These are phyloP conservation scores for Aporophyla nigra DNA, from an alignment of 2,888 invertebrate genomes.

Conservation along the genomic window DNA sequence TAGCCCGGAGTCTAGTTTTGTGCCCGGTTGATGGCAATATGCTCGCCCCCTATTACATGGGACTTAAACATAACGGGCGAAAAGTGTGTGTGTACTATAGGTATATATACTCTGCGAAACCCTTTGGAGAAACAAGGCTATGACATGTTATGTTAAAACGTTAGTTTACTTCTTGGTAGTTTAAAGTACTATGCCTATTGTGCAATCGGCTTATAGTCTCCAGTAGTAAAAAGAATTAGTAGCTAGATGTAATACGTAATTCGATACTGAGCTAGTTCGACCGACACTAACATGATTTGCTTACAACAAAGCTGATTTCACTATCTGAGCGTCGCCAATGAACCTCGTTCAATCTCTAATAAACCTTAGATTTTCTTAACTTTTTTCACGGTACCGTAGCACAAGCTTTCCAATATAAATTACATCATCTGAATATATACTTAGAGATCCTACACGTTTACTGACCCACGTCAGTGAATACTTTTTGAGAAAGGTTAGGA, in stretches of 20 bases:
- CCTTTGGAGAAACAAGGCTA: no score
- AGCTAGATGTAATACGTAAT: conserved; percentile 45
- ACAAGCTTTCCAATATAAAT: not conserved
- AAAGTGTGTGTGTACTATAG: no score
- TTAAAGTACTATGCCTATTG: conserved; percentile 5
- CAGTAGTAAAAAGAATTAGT: conserved; percentile 38
- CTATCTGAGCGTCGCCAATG: conserved; percentile 11
- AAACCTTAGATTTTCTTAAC: not conserved
- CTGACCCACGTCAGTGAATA: not conserved
- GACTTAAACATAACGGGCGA: no score
- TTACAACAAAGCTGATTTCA: conserved; percentile 39
- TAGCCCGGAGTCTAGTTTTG: no score
- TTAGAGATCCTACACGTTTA: not conserved
- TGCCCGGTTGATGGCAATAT: no score
- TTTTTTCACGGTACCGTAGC: not conserved
- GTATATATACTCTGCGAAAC: no score
- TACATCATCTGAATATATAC: not conserved
- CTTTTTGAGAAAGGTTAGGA: not conserved
- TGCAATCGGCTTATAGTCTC: conserved; percentile 47
- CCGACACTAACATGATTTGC: conserved; percentile 49
- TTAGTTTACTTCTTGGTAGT: not conserved
- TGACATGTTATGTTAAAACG: no score
- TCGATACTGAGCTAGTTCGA: conserved; percentile 21
- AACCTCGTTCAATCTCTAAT: not conserved
- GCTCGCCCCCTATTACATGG: no score